Conservation (phyloP, 2,888 invertebrate species). For the Leptogaster cylindrica region DNA sequence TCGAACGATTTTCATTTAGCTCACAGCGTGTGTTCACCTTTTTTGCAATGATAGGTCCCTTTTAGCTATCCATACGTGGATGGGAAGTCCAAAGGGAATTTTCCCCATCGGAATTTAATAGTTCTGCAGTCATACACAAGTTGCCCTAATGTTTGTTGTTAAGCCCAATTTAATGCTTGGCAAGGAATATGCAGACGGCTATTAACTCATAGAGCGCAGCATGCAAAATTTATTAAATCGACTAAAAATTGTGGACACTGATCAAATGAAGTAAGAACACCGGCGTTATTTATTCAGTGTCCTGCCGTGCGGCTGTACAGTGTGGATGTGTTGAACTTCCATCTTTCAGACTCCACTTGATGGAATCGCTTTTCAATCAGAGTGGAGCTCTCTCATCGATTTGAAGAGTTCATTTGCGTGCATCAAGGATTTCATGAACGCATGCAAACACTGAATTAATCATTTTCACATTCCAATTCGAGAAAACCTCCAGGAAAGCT, state of each 20-base stretch:
- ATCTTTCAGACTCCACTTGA: slow-evolving; percentile 10
- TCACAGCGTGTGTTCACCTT: slow-evolving; percentile 27
- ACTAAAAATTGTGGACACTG: slow-evolving; percentile 33
- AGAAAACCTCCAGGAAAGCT: slow-evolving; percentile 22
- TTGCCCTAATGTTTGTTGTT: slow-evolving; percentile 20
- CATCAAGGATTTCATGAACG: not conserved
- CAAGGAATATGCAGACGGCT: slow-evolving; percentile 28
- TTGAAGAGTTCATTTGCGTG: slow-evolving; percentile 26
- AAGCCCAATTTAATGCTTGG: slow-evolving; percentile 26
- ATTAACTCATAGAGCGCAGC: slow-evolving; percentile 40
- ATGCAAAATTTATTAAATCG: slow-evolving; percentile 34
- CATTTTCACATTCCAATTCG: slow-evolving; percentile 34
- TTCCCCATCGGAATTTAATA: not conserved
- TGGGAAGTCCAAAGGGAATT: not conserved
- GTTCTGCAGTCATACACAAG: slow-evolving; percentile 14
- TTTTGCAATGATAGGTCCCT: slow-evolving; percentile 36
- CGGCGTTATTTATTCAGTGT: slow-evolving; percentile 32
- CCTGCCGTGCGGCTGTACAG: slow-evolving; percentile 2
- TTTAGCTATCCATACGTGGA: slow-evolving; percentile 12
- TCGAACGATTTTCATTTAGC: slow-evolving; percentile 40
- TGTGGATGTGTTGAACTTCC: slow-evolving; percentile 1
- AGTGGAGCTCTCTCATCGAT: not conserved
- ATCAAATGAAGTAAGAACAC: slow-evolving; percentile 31
- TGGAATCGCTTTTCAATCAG: slow-evolving; percentile 22
- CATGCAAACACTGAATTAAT: slow-evolving; percentile 28